Evolutionary conservation across 1,140 invertebrate species (phyloP), one percentile per base, ranked within the genome.

Genomic region (Oryzaephilus surinamensis): DNA sequence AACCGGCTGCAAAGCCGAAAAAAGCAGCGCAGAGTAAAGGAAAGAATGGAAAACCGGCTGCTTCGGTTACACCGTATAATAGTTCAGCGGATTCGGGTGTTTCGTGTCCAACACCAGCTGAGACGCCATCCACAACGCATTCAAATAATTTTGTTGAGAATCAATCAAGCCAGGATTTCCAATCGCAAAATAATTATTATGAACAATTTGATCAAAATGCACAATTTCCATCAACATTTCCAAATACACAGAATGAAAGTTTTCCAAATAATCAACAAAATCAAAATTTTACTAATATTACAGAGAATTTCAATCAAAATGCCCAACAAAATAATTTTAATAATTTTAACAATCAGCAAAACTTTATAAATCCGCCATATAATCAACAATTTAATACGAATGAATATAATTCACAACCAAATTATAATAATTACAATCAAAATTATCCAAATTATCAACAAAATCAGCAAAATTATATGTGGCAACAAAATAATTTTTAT

Each of bases 51-150:
- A 81, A 81, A 50, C 77, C 77, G 4, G 76, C 77, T 2, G 77
- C 77, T 10, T 79, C 76, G 15, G 72, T 79, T 19, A 74, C 71
- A 20, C 77, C 77, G 2, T 77, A 77, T 33, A 55, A 12, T 16
- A 18, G 15, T 4, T 11, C 36, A 12, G 23, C 42, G 6, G 44
- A n/a, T n/a, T n/a, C n/a, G n/a, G n/a, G n/a, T n/a, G n/a, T n/a
- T n/a, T 12, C 13, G 7, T 2, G 28, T 8, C 8, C 23, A 24
- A 24, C 23, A 24, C 10, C 23, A 24, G 14, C 26, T 13, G 14
- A 31, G 27, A 18, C 20, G 11, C 36, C 29, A 18, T 38, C 30
- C n/a, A 7, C 12, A 6, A 16, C 16, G 17, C 23, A 23, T 27
- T 24, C 34, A 12, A 38, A 20, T 20, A 38, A 19, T 38, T 38